Evolutionary conservation across 2,888 invertebrate species (phyloP), one percentile per base, ranked within the genome.

Genomic region (Ryuthela nishihirai): DNA sequence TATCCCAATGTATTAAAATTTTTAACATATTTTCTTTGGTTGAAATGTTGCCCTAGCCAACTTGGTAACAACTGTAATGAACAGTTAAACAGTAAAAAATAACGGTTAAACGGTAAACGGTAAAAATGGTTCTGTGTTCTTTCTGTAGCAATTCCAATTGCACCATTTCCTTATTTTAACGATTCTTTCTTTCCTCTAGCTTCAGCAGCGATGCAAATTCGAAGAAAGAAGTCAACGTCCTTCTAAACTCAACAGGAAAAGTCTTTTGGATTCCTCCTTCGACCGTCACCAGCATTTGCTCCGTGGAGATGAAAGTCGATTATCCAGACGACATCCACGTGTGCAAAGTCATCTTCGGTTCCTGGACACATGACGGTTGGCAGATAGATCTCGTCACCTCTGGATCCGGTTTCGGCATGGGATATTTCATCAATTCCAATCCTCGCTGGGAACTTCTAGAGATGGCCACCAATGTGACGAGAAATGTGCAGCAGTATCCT

Each of bases 351-450:
- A 10, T 5, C 7, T 12, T 53, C 5, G 59, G 59, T 7, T 53
- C 59, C 2, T 59, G 59, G 59, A 23, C 39, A 7, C 53, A 53
- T 44, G 48, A 59, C 12, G 59, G 59, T 6, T 59, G 59, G 59
- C 40, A 47, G 5, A 40, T 59, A 1, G 43, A 59, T 26, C 15
- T 23, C 4, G 29, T 29, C 12, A n/a, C n/a, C n/a, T 43, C 47
- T n/a, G 32, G 17, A 1, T 34, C 47, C 2, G 24, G 48, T 2
- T 9, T 59, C 3, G 29, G 26, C 29, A 7, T 59, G 44, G 29
- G 38, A 6, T 25, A 53, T 3, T 53, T 59, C n/a, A 26, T n/a
- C 7, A 53, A 59, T 24, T 21, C 46, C 10, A 21, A 59, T 21
- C 53, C 59, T 0, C 40, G 53, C 10, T 59, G 59, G 59, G 47